These are phyloP conservation scores for Erebia epiphron DNA, from an alignment of 2,888 invertebrate species.

Conservation along the genomic window DNA sequence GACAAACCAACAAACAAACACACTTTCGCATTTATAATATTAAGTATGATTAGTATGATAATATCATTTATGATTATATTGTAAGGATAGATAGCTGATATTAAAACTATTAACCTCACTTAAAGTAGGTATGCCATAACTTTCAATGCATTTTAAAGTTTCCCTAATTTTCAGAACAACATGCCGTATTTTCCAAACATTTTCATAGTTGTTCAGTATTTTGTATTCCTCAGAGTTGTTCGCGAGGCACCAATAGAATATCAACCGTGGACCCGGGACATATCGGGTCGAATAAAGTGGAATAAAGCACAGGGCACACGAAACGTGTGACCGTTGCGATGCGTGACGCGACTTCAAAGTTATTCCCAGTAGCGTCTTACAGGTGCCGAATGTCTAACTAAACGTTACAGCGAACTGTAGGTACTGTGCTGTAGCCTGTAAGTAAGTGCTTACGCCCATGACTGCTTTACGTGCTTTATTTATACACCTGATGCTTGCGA, in stretches of 20 bases:
- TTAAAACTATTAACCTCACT: background rate
- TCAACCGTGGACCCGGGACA: slow-evolving; percentile 17
- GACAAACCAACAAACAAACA: too few species aligned
- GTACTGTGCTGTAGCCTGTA: too few species aligned
- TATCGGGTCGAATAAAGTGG: slow-evolving; percentile 17
- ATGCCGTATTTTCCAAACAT: slow-evolving; percentile 12
- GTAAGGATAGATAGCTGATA: too few species aligned
- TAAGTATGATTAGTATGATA: too few species aligned
- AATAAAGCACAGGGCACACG: slow-evolving; percentile 4
- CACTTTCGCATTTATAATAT: too few species aligned
- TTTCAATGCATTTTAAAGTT: slow-evolving; percentile 5
- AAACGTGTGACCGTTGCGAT: background rate
- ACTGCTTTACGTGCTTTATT: too few species aligned
- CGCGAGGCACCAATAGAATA: slow-evolving; percentile 19
- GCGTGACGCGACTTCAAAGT: background rate
- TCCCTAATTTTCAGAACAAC: background rate
- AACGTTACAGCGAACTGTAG: too few species aligned
- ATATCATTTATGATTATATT: too few species aligned
- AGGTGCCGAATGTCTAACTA: too few species aligned
- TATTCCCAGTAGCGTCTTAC: background rate
- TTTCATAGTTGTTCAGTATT: slow-evolving; percentile 19
- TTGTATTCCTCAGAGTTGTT: slow-evolving; percentile 21
- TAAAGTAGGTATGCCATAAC: background rate
- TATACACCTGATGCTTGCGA: too few species aligned
- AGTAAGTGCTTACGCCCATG: too few species aligned